phyloP scores from a whole-genome alignment of 2,888 invertebrate species.

The Athalia rosae region DNA sequence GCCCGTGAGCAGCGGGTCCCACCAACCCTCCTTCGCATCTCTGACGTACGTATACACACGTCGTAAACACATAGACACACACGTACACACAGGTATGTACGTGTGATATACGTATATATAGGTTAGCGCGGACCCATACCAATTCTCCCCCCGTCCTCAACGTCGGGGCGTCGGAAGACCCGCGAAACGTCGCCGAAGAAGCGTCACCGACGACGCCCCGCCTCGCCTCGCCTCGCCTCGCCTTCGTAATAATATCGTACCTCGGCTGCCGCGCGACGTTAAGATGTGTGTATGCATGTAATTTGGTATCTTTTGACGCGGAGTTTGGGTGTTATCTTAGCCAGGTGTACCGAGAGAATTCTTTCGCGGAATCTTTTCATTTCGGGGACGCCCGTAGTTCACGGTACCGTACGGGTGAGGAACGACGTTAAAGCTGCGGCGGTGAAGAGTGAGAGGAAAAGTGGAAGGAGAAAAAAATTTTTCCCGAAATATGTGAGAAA shows the following conservation, averaged over 20 bases:
- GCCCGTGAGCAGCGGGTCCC: conserved; percentile 47
- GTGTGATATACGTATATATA: too few relatives aligned
- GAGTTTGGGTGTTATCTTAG: too few relatives aligned
- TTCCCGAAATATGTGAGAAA: too few relatives aligned
- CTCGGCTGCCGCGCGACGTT: conserved; percentile 4
- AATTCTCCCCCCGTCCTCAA: conserved; percentile 47
- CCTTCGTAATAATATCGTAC: conserved; percentile 42
- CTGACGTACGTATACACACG: conserved; percentile 26
- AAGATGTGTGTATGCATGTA: neutral
- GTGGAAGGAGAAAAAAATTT: too few relatives aligned
- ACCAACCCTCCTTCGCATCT: conserved; percentile 17
- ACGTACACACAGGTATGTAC: neutral
- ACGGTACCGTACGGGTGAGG: neutral
- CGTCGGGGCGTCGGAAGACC: conserved; percentile 39
- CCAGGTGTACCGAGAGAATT: too few relatives aligned
- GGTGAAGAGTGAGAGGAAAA: neutral
- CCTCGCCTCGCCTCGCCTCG: too few relatives aligned
- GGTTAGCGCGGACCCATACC: neutral
- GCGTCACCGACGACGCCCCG: conserved; percentile 14
- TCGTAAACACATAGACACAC: neutral
- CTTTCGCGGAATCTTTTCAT: too few relatives aligned
- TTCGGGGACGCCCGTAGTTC: too few relatives aligned
- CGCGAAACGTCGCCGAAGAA: conserved; percentile 24
- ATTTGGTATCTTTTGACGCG: too few relatives aligned
- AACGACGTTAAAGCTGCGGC: neutral